A percentile compares a stretch with the other conserved stretches of the same genome.
Evolutionary conservation across 2,888 invertebrate genomes (phyloP).

Genomic region (Ophion costatus): DNA sequence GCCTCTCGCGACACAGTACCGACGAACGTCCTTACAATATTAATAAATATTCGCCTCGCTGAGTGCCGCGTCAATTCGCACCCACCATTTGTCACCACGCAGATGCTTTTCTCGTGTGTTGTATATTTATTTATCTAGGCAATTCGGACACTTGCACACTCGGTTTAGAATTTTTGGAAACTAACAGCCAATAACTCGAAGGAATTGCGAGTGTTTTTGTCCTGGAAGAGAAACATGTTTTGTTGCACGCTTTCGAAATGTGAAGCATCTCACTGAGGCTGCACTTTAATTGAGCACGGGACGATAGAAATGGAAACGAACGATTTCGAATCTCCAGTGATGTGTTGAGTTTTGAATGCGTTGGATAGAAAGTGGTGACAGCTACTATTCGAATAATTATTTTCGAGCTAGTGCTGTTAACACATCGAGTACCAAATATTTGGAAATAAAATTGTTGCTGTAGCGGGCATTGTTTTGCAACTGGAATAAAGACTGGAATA

Average conservation of each 20-base stretch:
- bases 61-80: slow-evolving; percentile 3
- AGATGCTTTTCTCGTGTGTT: too few species aligned
- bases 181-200: not conserved
- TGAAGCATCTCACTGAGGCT: not conserved
- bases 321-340: not conserved
- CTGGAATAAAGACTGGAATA: not conserved
- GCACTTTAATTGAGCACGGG: not conserved
- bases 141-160: not conserved
- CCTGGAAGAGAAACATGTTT: too few species aligned
- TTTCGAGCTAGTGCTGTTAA: not conserved
- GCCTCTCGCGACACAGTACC: slow-evolving; percentile 5
- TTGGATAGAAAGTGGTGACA: not conserved
- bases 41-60: slow-evolving; percentile 5
- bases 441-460: not conserved
- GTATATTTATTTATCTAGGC: not conserved
- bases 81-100: not conserved
- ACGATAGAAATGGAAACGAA: not conserved
- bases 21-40: slow-evolving; percentile 6
- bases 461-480: not conserved
- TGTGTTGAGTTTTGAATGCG: not conserved
- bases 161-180: not conserved
- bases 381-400: not conserved
- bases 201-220: too few species aligned
- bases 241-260: not conserved
- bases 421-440: not conserved